Percentiles rank a stretch among this genome's conserved stretches.
Evolutionary conservation across 2,888 invertebrate genomes (phyloP).

Genomic region (Nyleta sp.): DNA sequence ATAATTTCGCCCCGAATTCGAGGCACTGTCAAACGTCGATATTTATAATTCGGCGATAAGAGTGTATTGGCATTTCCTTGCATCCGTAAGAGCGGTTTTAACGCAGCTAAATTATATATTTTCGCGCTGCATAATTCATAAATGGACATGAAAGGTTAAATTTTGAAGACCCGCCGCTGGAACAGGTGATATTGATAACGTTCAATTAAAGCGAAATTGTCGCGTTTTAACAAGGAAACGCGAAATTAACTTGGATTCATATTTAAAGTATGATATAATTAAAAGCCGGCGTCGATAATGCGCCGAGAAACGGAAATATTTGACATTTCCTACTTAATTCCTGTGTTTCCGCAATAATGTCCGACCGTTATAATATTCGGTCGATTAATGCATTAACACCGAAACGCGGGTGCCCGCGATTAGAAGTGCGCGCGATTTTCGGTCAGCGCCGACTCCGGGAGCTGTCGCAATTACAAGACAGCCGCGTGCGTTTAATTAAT

Average conservation of each 20-base stretch:
- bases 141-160: conserved; percentile 27
- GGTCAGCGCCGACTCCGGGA: neutral
- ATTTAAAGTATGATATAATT: conserved; percentile 48
- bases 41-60: conserved; percentile 41
- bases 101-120: conserved; percentile 30
- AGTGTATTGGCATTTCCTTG: conserved; percentile 42
- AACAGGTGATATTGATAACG: conserved; percentile 23
- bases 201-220: conserved; percentile 44
- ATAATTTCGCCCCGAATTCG: conserved; percentile 28
- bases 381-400: conserved; percentile 21
- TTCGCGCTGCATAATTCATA: conserved; percentile 29
- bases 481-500: conserved; percentile 26
- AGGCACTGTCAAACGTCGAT: conserved; percentile 27
- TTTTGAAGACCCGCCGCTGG: conserved; percentile 16
- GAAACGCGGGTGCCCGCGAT: conserved; percentile 13
- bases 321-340: conserved; percentile 55
- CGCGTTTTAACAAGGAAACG: conserved; percentile 43
- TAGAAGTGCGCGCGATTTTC: conserved; percentile 15
- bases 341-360: conserved; percentile 35
- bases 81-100: conserved; percentile 28
- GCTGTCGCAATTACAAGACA: conserved; percentile 13
- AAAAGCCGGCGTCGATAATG: conserved; percentile 34
- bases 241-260: conserved; percentile 38
- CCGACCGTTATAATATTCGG: conserved; percentile 7
- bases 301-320: conserved; percentile 30